Conservation (phyloP, 2,888 invertebrate genomes). For the Clanis bilineata region DNA sequence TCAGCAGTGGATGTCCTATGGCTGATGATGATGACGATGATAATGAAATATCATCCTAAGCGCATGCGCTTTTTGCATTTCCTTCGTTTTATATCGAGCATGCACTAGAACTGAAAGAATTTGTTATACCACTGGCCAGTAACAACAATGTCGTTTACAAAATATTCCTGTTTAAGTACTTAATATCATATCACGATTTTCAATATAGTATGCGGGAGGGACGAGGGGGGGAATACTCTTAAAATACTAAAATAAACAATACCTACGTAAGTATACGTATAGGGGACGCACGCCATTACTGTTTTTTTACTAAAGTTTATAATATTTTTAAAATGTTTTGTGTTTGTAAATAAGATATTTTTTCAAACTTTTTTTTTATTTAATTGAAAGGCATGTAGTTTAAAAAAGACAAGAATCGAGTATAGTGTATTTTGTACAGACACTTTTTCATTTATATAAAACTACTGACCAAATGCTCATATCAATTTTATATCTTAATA, state of each 20-base stretch:
- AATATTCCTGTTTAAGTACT: slow-evolving; percentile 27
- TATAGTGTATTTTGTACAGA: no score
- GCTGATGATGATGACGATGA: no score
- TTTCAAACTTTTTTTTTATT: not conserved
- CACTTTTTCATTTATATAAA: no score
- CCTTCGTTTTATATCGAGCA: not conserved
- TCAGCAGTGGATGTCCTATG: no score
- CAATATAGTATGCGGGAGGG: slow-evolving; percentile 29
- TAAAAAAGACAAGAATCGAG: no score
- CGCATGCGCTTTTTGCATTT: no score
- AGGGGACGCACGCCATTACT: not conserved
- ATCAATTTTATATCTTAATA: no score
- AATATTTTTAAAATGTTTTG: not conserved
- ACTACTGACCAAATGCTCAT: no score
- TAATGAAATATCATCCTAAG: no score
- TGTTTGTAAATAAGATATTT: not conserved
- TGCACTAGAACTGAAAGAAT: not conserved
- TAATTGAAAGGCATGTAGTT: no score
- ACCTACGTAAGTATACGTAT: slow-evolving; percentile 3
- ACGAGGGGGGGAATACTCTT: slow-evolving; percentile 18
- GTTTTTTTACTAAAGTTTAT: no score
- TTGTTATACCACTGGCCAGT: slow-evolving; percentile 18
- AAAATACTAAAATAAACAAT: slow-evolving; percentile 17
- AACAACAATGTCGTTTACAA: slow-evolving; percentile 27
- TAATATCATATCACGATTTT: slow-evolving; percentile 23